These are phyloP conservation scores for Brenthis ino DNA, from an alignment of 2,888 invertebrate genomes.

Conservation along the genomic window DNA sequence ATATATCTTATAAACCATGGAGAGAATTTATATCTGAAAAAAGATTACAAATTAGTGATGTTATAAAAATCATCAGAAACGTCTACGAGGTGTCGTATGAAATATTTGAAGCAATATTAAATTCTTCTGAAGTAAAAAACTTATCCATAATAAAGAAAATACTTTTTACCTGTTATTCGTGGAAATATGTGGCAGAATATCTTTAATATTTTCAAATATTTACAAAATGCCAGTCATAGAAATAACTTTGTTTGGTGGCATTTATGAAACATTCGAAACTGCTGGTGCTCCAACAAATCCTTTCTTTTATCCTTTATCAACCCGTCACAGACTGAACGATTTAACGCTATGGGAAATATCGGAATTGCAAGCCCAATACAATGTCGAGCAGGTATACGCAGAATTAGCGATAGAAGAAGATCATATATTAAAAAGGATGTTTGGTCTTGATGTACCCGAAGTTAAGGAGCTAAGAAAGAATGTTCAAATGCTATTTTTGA, in stretches of 20 bases:
- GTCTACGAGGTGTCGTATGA: conserved; percentile 16
- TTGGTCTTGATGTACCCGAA: conserved; percentile 47
- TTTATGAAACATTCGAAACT: conserved; percentile 33
- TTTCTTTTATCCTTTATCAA: conserved; percentile 40
- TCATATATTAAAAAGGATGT: conserved; percentile 40
- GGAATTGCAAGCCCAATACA: conserved; percentile 36
- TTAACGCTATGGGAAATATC: conserved; percentile 46
- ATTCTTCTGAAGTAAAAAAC: conserved; percentile 27
- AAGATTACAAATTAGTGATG: conserved; percentile 9
- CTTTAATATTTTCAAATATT: conserved; percentile 44
- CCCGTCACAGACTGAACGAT: conserved; percentile 43
- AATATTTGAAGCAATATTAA: conserved; percentile 34
- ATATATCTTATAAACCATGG: conserved; percentile 42
- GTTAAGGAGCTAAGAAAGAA: conserved; percentile 45
- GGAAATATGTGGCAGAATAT: conserved; percentile 44
- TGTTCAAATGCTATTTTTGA: conserved; percentile 61
- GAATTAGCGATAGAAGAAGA: conserved; percentile 37
- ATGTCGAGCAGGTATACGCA: not conserved
- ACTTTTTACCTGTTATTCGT: conserved; percentile 50
- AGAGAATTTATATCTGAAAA: not conserved
- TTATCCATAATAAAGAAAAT: conserved; percentile 25
- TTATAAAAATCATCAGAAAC: conserved; percentile 5
- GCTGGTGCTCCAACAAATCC: conserved; percentile 44
- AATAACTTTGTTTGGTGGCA: conserved; percentile 48
- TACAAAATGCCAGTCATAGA: conserved; percentile 49